Percentiles rank a stretch among this genome's conserved stretches.
These are phyloP conservation scores for Illadopsis cleaveri DNA, from an alignment of 2,113 vertebrate species.

Conservation along the genomic window DNA sequence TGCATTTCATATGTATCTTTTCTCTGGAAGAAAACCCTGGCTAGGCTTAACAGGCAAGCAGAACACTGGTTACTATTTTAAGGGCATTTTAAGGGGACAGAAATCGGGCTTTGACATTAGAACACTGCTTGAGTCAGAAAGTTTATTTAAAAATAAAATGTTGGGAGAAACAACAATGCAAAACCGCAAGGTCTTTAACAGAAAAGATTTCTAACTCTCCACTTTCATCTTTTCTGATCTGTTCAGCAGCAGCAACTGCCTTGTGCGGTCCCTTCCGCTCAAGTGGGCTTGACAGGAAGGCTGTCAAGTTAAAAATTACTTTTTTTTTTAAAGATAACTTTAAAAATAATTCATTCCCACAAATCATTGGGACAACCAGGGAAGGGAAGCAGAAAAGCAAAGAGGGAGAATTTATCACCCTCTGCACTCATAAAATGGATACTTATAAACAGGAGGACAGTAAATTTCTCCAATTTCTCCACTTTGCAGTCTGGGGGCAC, in stretches of 20 bases:
- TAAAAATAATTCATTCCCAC: conserved; percentile 29
- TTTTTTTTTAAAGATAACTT: not conserved
- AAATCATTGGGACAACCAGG: not conserved
- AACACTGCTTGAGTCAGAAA: not conserved
- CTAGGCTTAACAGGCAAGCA: not conserved
- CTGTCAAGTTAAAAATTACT: not conserved
- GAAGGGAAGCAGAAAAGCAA: not conserved
- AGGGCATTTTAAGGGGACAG: not conserved
- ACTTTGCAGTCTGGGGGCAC: accelerated
- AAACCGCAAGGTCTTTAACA: not conserved
- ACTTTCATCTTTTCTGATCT: not conserved
- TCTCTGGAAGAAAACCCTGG: not conserved
- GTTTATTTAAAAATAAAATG: conserved; percentile 22
- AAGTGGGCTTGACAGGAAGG: not conserved
- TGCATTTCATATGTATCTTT: not conserved
- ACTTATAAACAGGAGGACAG: not conserved
- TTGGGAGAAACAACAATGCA: not conserved
- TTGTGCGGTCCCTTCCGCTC: not conserved
- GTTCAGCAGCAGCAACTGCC: not conserved
- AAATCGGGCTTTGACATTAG: not conserved
- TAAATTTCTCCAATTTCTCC: not conserved
- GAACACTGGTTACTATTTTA: not conserved
- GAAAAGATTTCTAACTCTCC: not conserved
- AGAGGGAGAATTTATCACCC: not conserved
- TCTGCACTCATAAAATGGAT: not conserved